Evolutionary conservation across 2,797 vertebrate species (phyloP), one percentile per base, ranked within the genome.

Genomic region (Alosa sapidissima): DNA sequence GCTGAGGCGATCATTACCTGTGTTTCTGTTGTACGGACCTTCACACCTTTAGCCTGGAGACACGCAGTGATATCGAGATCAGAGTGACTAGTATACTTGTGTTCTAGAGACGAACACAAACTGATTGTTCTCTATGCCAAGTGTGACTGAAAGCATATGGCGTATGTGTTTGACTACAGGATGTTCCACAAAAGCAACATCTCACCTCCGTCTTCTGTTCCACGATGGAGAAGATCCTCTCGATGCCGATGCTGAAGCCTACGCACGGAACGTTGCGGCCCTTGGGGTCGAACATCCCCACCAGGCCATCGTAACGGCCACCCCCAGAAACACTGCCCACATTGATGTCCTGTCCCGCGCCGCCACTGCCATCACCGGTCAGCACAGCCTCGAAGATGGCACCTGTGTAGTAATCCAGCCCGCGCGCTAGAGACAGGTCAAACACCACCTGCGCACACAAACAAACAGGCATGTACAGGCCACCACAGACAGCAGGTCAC

Each of bases 251-350:
- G 94, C 98, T 99, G 91, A 99, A 96, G 0, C 98, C 98, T 68
- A 99, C 98, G 0, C 98, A 99, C 0, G 98, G 97, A 78, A 99
- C 98, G 87, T 97, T 98, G 84, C 97, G 93, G 7, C 97, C 96
- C 87, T 97, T 99, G 85, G 98, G 96, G 87, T 99, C 98, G 5
- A 99, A 99, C 97, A 99, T 99, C 85, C 98, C 98, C 86, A 99
- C 98, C 81, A 99, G 93, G 14, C 96, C 97, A 1, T 99, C 98
- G 0, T 98, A 99, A 16, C 97, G 97, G 0, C 98, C 97, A 0
- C 98, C 98, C 0, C 97, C 98, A 0, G 98, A 97, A 87, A 99
- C 96, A 0, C 98, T 98, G 81, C 98, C 98, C 4, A 99, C 95
- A 0, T 95, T 94, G 10, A 95, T 89, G 0, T 94, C 94, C 1